Base-by-base conservation (phyloP, 2,797 vertebrate species). In the Mallotus villosus region DNA sequence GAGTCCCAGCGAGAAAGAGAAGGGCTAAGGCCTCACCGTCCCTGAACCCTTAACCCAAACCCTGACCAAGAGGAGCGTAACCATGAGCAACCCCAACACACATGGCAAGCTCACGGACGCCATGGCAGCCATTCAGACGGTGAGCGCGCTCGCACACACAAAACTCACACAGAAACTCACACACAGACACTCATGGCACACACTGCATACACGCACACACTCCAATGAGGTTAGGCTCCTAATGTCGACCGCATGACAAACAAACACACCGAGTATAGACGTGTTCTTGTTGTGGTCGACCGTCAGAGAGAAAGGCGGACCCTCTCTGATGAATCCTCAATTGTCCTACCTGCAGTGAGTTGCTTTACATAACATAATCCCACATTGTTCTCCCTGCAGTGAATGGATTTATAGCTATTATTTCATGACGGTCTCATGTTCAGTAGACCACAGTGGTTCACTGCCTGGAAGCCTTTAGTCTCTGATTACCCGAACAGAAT, bases 1-100 rank as follows among this genome's bases (percentile, higher is more conserved):
- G 88, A 94, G 92, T 92, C 92, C 88, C 85, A 92, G 91, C 74
- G 93, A 93, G 91, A 93, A 93, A 92, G 93, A 94, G 85, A 94
- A 94, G 88, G 93, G 93, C 88, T 94, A 93, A 93, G 90, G 88
- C 82, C 81, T 2, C 83, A 83, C 74, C 53, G 14, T 81, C 81
- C 32, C 25, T 71, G 73, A 79, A 86, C 84, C 80, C 83, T 66
- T 41, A 74, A 34, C 67, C 16, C 64, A 66, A 37, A 55, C 7
- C 73, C 76, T 81, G 78, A 78, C 74, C 55, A 71, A 81, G 75
- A 77, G 12, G 57, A 76, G 80, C 67, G 58, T 83, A 90, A 86
- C 85, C 85, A 94, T 94, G 93, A 93, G 89, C 83, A 86, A 85
- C 82, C 86, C 86, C 67, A 51, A 74, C 70, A 57, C 81, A 72